These are phyloP conservation scores for Pissodes strobi DNA, from an alignment of 1,140 invertebrate species.

Conservation along the genomic window DNA sequence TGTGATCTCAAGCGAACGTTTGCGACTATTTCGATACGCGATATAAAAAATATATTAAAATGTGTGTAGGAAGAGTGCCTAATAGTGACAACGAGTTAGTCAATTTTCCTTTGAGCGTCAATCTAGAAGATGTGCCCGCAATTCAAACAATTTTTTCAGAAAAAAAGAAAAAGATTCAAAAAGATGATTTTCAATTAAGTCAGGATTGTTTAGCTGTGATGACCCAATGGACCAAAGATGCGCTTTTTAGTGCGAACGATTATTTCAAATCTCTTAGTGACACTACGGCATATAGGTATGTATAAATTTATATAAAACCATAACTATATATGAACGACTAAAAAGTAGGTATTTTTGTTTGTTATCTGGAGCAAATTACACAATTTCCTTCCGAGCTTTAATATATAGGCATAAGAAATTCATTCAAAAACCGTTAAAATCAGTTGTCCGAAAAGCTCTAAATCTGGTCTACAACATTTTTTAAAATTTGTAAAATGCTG, in stretches of 20 bases:
- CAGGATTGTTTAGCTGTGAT: conserved; percentile 38
- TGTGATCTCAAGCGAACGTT: background rate
- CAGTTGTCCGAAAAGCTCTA: background rate
- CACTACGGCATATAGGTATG: conserved; percentile 37
- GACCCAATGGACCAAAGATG: conserved; percentile 39
- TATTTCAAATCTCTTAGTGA: conserved; percentile 23
- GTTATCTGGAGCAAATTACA: background rate
- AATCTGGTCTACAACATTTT: background rate
- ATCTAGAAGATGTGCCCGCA: background rate
- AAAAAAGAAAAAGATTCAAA: conserved; percentile 7
- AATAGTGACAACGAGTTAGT: conserved; percentile 18
- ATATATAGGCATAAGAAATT: background rate
- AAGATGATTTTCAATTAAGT: conserved; percentile 8
- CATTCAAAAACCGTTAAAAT: background rate
- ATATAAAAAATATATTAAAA: conserved; percentile 8
- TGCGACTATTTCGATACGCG: background rate
- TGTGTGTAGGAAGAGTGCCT: conserved; percentile 40
- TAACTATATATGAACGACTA: no score
- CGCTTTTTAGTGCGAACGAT: conserved; percentile 30
- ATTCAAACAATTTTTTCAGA: background rate
- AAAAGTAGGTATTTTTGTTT: no score
- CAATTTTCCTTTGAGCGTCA: conserved; percentile 1
- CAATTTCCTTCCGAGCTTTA: no score
- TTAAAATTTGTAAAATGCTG: background rate
- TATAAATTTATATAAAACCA: no score